Evolutionary conservation across 2,888 invertebrate species (phyloP), one percentile per base, ranked within the genome.

Genomic region (Platynereis dumerilii): DNA sequence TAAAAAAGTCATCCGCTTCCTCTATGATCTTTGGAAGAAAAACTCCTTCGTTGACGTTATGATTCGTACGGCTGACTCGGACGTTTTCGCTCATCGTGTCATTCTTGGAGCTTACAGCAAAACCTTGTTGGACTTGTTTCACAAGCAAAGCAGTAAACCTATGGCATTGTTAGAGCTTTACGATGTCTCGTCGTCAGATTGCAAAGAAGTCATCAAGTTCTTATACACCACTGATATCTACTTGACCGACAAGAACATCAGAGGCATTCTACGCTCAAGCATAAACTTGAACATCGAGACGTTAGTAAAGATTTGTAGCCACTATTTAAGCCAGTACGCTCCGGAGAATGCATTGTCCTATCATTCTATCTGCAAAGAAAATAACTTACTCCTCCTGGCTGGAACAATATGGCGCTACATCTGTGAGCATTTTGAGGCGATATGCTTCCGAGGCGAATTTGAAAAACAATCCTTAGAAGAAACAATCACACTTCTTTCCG

Each of bases 11-110:
- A n/a, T 48, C 7, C 5, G 17, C n/a, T 48, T 48, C 17, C n/a
- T 48, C 20, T n/a, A 48, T 48, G n/a, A 48, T 48, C n/a, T 48
- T 7, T 48, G 48, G 48, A 48, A 48, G 22, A 22, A 48, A n/a
- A 5, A 22, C 20, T 20, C n/a, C n/a, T 20, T 48, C 7, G n/a
- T n/a, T 22, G 48, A 48, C 17, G 48, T 48, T 7, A 22, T 5
- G 22, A n/a, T 48, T 7, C n/a, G 48, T 10, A 48, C 48, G 3
- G 48, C 48, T 20, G 48, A 48, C 22, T n/a, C n/a, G n/a, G 22
- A 48, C 48, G 7, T 48, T 7, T 48, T 12, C 17, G 48, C 48
- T n/a, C 48, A 48, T 22, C n/a, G 22, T 5, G 22, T 48, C 48
- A 48, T 22, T 7, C n/a, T 48, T 5, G 48, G 10, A n/a, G 48